Base-by-base conservation (phyloP, 1,140 invertebrate species). In the Ladona fulva region DNA sequence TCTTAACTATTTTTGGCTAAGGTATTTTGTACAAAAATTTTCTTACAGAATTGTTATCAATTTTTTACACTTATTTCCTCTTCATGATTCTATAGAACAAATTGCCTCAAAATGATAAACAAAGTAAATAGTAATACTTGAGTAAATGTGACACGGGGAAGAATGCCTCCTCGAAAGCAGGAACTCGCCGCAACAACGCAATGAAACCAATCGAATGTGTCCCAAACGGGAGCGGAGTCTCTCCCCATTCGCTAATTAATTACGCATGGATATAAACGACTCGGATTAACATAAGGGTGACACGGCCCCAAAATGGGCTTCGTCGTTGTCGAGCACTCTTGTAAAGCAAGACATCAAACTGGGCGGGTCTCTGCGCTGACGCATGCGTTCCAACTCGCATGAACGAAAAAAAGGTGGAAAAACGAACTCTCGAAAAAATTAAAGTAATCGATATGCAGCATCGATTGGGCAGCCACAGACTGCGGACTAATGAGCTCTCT, bases 321-420 rank as follows among this genome's bases (percentile, higher is more conserved):
- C 10, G 44, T 52, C 10, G 10, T 11, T 19, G 44, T 52, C 44
- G 19, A 19, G 19, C 10, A 19, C 3, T 66, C 52, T 12, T 66
- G 52, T 66, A 66, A 66, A 66, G 52, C 52, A 66, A 66, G 52
- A 66, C 52, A 66, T 66, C 52, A 66, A 66, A 22, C 52, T 19
- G 52, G 52, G 52, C 52, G 52, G 52, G 10, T 52, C 44, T 52
- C 10, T 52, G 10, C 44, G 19, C 44, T 52, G 44, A 52, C 44
- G 44, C 44, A 52, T 52, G 44, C 44, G 44, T 19, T 19, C 10
- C 44, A 19, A 19, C 44, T 52, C 44, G 10, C 44, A 19, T 52
- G 44, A 52, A 19, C 44, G 10, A 52, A 52, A 19, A 52, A 52
- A 52, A 52, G 19, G 44, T 52, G 19, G 10, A 19, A 66, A 12